Base-by-base conservation (phyloP, 2,888 invertebrate genomes). In the Gymnosoma rotundatum region DNA sequence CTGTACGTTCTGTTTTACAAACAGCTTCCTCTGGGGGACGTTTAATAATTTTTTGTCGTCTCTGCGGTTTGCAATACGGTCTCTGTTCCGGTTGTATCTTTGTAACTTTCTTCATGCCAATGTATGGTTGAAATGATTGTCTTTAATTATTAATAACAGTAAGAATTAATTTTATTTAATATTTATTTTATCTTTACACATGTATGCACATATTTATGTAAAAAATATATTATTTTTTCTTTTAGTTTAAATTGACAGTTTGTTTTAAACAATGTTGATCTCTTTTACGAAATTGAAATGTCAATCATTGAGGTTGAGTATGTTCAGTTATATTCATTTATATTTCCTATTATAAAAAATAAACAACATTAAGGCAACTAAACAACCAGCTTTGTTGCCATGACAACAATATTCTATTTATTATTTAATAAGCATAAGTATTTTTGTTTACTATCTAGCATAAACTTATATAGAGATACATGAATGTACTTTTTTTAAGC, bases 61-160 rank as follows among this genome's bases (percentile, higher is more conserved):
- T 83, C 12, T 86, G 86, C 9, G 66, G 82, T 84, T 88, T 88
- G 66, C 91, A 91, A 78, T 73, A 91, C 0, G 90, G 89, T 4
- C 90, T 88, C n/a, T 86, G 56, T 54, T 90, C 91, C 0, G 91
- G 88, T 5, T 87, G 86, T 45, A 87, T 81, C 60, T 54, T 78
- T 83, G 85, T 87, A 66, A 86, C 86, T 45, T 85, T 87, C 56
- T 80, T 85, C 86, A 86, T 86, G n/a, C n/a, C 75, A 45, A 20
- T 54, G 20, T 18, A 45, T 0, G 18, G 8, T 66, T 25, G 45
- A 36, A 38, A 14, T 8, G 16, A 0, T 74, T 36, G 6, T 38
- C 7, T 69, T 38, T 36, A 48, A 69, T 21, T 63, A 38, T 54
- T 73, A 20, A 42, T 25, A 38, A 18, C 32, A 61, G 38, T 60